Evolutionary conservation across 2,113 vertebrate genomes (phyloP).

Genomic region (Trichechus manatus): DNA sequence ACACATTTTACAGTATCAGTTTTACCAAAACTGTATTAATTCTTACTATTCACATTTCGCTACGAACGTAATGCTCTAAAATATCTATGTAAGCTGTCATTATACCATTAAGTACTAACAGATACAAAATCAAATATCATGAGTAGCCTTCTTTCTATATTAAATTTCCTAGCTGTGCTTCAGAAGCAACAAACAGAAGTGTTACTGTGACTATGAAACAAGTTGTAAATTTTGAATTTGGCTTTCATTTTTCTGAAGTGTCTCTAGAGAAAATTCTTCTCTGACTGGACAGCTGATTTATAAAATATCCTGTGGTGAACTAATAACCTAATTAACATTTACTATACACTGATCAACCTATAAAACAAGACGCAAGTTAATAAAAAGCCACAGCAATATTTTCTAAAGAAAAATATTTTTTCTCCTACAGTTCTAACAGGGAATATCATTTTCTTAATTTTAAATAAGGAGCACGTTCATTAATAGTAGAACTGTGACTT

Average conservation of each 20-base stretch:
- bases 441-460: slow-evolving; percentile 67
- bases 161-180: neutral
- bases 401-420: slow-evolving; percentile 58
- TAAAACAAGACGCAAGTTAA: slow-evolving; percentile 65
- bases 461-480: slow-evolving; percentile 69
- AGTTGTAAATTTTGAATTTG: neutral
- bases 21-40: slow-evolving; percentile 34
- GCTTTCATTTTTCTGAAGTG: slow-evolving; percentile 53
- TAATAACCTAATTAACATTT: slow-evolving; percentile 64
- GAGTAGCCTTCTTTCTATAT: neutral
- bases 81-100: slow-evolving; percentile 38
- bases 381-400: slow-evolving; percentile 46
- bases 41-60: slow-evolving; percentile 41
- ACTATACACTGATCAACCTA: slow-evolving; percentile 51
- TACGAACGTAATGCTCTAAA: slow-evolving; percentile 64
- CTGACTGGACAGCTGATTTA: slow-evolving; percentile 45
- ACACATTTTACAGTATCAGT: slow-evolving; percentile 4
- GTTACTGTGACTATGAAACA: neutral
- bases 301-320: slow-evolving; percentile 56
- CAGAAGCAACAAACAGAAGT: slow-evolving; percentile 53
- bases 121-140: slow-evolving; percentile 13
- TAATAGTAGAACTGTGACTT: slow-evolving; percentile 77
- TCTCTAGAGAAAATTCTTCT: slow-evolving; percentile 58
- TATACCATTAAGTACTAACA: slow-evolving; percentile 38
- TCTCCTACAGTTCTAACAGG: slow-evolving; percentile 61